These are phyloP conservation scores for Pilophorus perplexus DNA, from an alignment of 2,888 invertebrate species.

Conservation along the genomic window DNA sequence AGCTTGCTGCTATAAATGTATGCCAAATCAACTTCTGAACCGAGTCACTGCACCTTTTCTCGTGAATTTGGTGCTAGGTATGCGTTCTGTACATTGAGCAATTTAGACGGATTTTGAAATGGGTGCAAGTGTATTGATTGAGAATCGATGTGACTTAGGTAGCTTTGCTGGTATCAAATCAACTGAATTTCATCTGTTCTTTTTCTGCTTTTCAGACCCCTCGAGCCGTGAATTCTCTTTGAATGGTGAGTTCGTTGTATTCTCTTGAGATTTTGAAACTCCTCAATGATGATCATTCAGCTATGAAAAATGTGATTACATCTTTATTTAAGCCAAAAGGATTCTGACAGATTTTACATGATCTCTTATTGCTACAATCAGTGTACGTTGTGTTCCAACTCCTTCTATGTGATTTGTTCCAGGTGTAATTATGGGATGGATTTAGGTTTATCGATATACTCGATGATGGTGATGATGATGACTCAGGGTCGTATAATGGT, in stretches of 20 bases:
- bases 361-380: too few relatives aligned
- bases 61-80: neutral
- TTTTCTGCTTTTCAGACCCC: too few relatives aligned
- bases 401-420: too few relatives aligned
- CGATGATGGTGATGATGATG: too few relatives aligned
- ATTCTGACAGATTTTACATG: slow-evolving; percentile 22
- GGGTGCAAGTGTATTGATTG: neutral
- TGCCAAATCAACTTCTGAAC: slow-evolving; percentile 28
- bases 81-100: slow-evolving; percentile 12
- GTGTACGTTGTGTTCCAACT: too few relatives aligned
- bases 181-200: neutral
- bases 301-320: slow-evolving; percentile 25
- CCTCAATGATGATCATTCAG: slow-evolving; percentile 2
- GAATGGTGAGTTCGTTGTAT: neutral
- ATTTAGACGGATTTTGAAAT: neutral
- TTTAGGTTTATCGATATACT: too few relatives aligned
- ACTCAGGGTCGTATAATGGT: too few relatives aligned
- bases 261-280: neutral
- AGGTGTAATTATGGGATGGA: too few relatives aligned
- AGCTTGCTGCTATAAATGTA: slow-evolving; percentile 35
- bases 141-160: neutral
- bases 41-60: slow-evolving; percentile 14
- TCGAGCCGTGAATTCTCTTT: neutral
- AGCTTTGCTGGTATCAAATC: neutral
- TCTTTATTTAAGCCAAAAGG: slow-evolving; percentile 27